These are phyloP conservation scores for Oxytorus armatus DNA, from an alignment of 2,888 invertebrate genomes.

Conservation along the genomic window DNA sequence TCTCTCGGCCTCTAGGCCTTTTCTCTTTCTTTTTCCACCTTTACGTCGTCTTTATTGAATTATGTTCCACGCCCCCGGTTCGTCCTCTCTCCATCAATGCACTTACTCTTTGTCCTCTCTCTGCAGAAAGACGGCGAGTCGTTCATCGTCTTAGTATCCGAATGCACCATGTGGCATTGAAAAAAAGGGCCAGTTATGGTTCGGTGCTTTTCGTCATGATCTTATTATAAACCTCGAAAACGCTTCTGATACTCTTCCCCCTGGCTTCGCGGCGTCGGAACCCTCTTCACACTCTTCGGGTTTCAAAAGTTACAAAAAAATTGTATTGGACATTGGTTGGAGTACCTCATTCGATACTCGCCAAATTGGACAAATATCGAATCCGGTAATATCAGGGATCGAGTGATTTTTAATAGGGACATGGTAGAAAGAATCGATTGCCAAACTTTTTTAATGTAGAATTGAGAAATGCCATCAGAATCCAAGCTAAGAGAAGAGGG, in stretches of 20 bases:
- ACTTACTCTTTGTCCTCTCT: constrained; percentile 53
- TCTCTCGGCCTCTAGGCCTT: constrained; percentile 56
- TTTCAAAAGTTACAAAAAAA: constrained; percentile 84
- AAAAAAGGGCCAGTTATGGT: constrained; percentile 37
- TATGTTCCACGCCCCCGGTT: constrained; percentile 57
- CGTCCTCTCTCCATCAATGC: constrained; percentile 57
- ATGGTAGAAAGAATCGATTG: no score
- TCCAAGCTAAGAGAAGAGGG: constrained; percentile 55
- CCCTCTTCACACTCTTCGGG: constrained; percentile 79
- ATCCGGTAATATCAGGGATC: no score
- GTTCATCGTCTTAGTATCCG: constrained; percentile 5
- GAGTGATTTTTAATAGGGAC: no score
- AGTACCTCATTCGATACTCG: constrained; percentile 77
- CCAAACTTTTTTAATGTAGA: constrained; percentile 34
- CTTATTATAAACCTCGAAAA: constrained; percentile 33
- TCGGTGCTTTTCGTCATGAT: constrained; percentile 41
- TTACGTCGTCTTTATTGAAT: constrained; percentile 35
- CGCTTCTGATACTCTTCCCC: constrained; percentile 38
- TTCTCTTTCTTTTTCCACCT: constrained; percentile 58
- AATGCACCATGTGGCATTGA: constrained; percentile 35
- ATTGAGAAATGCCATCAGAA: background rate
- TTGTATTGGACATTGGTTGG: constrained; percentile 83
- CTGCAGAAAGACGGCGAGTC: constrained; percentile 5
- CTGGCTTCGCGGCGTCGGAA: constrained; percentile 12
- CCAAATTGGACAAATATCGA: no score